Conservation (phyloP, 2,113 vertebrate genomes). For the Ceyx margarethae region DNA sequence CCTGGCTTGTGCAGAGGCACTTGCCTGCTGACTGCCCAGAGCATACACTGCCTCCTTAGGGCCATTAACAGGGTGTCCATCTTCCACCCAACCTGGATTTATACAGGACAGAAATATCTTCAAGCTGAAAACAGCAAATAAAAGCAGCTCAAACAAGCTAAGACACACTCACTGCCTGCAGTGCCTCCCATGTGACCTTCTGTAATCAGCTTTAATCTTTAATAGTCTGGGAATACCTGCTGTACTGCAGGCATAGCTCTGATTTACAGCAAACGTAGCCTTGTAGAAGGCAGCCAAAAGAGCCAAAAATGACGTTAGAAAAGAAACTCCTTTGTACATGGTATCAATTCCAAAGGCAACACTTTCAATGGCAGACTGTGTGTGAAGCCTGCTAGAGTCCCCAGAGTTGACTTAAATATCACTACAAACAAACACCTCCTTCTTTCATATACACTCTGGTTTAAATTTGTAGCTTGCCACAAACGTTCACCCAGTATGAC, state of each 20-base stretch:
- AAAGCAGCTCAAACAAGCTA: not conserved
- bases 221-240: not conserved
- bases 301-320: not conserved
- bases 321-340: not conserved
- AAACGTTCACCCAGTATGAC: not conserved
- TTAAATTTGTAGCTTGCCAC: not conserved
- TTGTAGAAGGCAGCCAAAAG: not conserved
- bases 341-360: not conserved
- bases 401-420: not conserved
- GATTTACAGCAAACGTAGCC: accelerated
- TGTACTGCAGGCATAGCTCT: not conserved
- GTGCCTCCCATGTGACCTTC: not conserved
- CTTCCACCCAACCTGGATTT: not conserved
- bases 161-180: not conserved
- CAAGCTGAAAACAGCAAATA: not conserved
- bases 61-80: accelerated
- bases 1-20: not conserved
- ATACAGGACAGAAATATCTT: not conserved
- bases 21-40: not conserved
- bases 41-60: no score
- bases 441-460: not conserved
- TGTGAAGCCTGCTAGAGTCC: not conserved
- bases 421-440: not conserved
- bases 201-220: not conserved
- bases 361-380: not conserved